phyloP scores from a whole-genome alignment of 2,797 vertebrate genomes.

The Fistularia tabacaria region DNA sequence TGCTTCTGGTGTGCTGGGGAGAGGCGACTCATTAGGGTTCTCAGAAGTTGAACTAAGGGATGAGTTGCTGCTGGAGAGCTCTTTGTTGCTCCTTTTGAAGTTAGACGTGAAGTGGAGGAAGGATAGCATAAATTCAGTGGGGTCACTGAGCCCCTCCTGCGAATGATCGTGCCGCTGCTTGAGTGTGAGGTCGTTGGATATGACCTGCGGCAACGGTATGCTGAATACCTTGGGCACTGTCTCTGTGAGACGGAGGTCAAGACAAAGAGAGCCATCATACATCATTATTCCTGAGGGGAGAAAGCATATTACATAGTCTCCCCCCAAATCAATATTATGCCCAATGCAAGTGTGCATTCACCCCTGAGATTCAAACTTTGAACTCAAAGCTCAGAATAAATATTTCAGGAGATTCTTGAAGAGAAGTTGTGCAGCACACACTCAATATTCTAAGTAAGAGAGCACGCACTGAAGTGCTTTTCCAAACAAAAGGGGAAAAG shows the following conservation, averaged over 20 bases:
- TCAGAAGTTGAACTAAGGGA: constrained; percentile 96
- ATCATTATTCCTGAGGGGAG: no score
- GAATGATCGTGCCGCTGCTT: constrained; percentile 88
- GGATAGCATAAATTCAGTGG: constrained; percentile 85
- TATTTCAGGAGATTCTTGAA: constrained; percentile 13
- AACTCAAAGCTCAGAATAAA: constrained; percentile 13
- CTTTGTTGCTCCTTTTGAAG: constrained; percentile 84
- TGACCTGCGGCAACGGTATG: constrained; percentile 93
- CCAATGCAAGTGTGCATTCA: not conserved
- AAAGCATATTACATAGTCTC: no score
- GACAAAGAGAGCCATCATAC: not conserved
- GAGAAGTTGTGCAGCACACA: constrained; percentile 11
- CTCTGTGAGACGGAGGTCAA: constrained; percentile 71
- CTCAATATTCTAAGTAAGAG: constrained; percentile 43
- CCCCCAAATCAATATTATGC: no score
- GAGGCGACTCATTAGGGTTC: constrained; percentile 84
- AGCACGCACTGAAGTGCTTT: constrained; percentile 53
- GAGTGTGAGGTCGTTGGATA: constrained; percentile 89
- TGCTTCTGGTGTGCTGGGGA: constrained; percentile 80
- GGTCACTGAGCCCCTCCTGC: constrained; percentile 84
- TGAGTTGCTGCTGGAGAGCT: constrained; percentile 98
- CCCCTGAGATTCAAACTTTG: not conserved
- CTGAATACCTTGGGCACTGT: constrained; percentile 88
- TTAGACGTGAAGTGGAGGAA: constrained; percentile 85
- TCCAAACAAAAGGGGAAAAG: constrained; percentile 57